Evolutionary conservation across 2,113 vertebrate species (phyloP), one percentile per base, ranked within the genome.

Genomic region (Crocuta crocuta): DNA sequence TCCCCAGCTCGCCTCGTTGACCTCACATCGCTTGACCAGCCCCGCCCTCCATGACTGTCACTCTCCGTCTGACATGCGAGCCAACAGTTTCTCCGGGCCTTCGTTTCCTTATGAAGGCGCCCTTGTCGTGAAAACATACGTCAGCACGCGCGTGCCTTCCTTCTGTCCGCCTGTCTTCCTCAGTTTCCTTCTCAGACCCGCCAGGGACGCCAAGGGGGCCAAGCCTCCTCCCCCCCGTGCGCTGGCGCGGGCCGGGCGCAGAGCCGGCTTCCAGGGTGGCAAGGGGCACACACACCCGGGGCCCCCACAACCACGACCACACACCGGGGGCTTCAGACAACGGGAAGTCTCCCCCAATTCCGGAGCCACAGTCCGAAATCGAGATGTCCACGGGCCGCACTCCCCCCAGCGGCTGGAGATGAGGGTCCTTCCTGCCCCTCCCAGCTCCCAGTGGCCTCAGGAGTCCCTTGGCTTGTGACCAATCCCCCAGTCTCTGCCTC

Each of bases 91-190:
- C 71, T 48, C 28, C 1, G 1, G 39, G 39, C 21, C 39, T 24
- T 10, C 13, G 15, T 31, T 17, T n/a, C 55, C 21, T 48, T 0
- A 6, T 6, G 55, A 7, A 58, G 39, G 3, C 4, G 10, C 26
- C 39, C 39, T 13, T 0, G 26, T 45, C 45, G 0, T 24, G 15
- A 17, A 48, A 48, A 12, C 43, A 8, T 2, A 7, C 26, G 2
- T 1, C 48, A 1, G 6, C 1, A 10, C 1, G 2, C 1, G 9
- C 2, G 45, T 7, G 31, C 43, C 7, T 26, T 12, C 8, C 58
- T 26, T 10, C 58, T 19, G 39, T 48, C 17, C 28, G 7, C 7
- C 73, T 16, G 4, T 50, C 39, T 7, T 78, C 4, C 5, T n/a
- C 31, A 0, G 55, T n/a, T 24, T 12, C 16, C 39, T 23, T 17